Evolutionary conservation across 2,888 invertebrate genomes (phyloP).

Genomic region (Tenthredo distinguenda): DNA sequence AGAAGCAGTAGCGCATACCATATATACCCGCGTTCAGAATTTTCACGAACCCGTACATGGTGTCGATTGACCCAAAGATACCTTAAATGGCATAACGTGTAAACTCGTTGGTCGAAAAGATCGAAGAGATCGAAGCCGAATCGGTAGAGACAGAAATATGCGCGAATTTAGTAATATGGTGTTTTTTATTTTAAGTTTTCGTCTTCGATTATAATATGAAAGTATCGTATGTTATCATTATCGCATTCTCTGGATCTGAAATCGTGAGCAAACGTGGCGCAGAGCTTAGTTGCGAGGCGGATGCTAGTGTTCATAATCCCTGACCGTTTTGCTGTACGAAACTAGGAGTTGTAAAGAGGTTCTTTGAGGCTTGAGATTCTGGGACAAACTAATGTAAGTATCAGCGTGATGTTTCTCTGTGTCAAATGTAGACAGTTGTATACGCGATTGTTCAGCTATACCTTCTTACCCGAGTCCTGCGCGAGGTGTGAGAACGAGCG

Average conservation of each 20-base stretch:
- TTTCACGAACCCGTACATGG: slow-evolving; percentile 68
- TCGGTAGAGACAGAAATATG: background rate
- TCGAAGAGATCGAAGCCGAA: background rate
- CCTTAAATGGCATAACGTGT: slow-evolving; percentile 56
- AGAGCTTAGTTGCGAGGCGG: slow-evolving; percentile 38
- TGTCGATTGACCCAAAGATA: slow-evolving; percentile 58
- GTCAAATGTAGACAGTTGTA: background rate
- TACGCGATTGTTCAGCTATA: slow-evolving; percentile 12
- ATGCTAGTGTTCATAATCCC: slow-evolving; percentile 31
- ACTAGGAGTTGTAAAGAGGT: background rate
- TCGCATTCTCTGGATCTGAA: background rate
- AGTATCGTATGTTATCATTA: background rate
- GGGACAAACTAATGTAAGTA: background rate
- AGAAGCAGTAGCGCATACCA: slow-evolving; percentile 64
- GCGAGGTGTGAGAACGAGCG: slow-evolving; percentile 20
- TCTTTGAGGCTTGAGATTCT: slow-evolving; percentile 13
- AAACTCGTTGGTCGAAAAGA: background rate
- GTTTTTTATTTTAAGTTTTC: background rate
- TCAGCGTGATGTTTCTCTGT: background rate
- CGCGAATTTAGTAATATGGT: slow-evolving; percentile 6
- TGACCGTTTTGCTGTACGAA: slow-evolving; percentile 10
- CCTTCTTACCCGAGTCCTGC: background rate
- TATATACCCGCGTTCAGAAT: slow-evolving; percentile 71
- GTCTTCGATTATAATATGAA: no score
- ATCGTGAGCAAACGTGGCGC: background rate